phyloP scores from a whole-genome alignment of 2,113 vertebrate genomes.

The Pogonocichla stellata region DNA sequence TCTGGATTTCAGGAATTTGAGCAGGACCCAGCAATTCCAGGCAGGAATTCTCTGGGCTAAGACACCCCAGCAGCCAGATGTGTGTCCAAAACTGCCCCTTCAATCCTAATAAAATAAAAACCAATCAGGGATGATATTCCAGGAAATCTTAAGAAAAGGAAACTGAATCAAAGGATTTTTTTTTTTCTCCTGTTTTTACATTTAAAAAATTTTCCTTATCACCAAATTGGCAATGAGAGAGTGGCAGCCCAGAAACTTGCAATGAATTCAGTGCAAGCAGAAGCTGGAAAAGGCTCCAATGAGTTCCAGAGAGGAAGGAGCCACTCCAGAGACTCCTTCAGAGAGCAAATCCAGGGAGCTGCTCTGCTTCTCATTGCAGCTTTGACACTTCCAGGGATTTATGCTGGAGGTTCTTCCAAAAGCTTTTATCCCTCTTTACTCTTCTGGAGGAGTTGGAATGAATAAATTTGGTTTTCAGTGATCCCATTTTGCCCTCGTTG shows the following conservation, averaged over 20 bases:
- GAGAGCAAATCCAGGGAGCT: background rate
- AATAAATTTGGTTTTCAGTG: background rate
- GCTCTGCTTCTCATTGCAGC: background rate
- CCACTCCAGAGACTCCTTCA: conserved; percentile 14
- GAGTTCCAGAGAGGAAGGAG: background rate
- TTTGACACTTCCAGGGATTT: background rate
- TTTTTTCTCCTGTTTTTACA: background rate
- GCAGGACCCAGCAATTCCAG: background rate
- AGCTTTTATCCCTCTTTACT: background rate
- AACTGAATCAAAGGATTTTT: background rate
- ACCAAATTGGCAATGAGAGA: background rate
- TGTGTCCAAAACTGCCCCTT: background rate
- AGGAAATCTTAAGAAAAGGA: background rate
- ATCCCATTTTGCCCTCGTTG: background rate
- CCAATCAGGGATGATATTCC: background rate
- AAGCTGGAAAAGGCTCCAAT: background rate
- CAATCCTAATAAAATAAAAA: background rate
- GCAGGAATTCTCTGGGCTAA: background rate
- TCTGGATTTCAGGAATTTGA: background rate
- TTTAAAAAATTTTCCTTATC: background rate
- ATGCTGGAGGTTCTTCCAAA: background rate
- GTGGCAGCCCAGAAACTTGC: background rate
- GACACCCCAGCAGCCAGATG: background rate
- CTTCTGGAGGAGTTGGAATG: background rate
- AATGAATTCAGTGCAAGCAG: background rate